Conservation (phyloP, 2,888 invertebrate species). For the Branchipolynoe longqiensis region DNA sequence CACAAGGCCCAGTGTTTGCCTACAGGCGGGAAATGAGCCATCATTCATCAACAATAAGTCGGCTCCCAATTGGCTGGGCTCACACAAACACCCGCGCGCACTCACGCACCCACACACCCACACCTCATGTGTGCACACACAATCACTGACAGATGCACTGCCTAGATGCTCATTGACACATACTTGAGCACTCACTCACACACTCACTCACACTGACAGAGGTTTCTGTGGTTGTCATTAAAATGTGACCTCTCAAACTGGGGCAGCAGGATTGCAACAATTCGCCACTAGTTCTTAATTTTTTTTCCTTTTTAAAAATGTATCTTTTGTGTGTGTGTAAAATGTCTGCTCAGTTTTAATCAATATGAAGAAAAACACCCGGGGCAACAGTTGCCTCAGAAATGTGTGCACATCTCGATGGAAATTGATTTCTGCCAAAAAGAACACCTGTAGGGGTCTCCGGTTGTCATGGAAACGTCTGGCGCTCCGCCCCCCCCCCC, state of each 20-base stretch:
- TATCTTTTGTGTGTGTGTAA: too few species aligned
- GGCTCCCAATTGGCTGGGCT: too few species aligned
- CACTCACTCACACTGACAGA: too few species aligned
- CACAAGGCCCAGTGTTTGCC: conserved; percentile 12
- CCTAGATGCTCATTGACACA: too few species aligned
- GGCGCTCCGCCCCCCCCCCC: too few species aligned
- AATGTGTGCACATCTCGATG: conserved; percentile 39
- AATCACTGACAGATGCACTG: too few species aligned
- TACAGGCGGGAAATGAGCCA: conserved; percentile 34
- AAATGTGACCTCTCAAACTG: conserved; percentile 35
- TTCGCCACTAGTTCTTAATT: background rate
- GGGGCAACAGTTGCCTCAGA: conserved; percentile 46
- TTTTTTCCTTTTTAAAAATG: too few species aligned
- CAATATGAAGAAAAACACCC: conserved; percentile 29
- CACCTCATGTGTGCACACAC: too few species aligned
- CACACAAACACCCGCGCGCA: too few species aligned
- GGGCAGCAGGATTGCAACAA: background rate
- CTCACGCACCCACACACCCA: too few species aligned
- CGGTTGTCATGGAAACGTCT: conserved; percentile 46
- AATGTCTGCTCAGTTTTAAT: conserved; percentile 10
- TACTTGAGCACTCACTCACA: too few species aligned
- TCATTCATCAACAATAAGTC: conserved; percentile 34
- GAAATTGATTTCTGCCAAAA: conserved; percentile 53
- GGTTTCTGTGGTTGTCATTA: background rate
- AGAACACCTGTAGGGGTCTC: conserved; percentile 57